Evolutionary conservation across 2,888 invertebrate species (phyloP).

Genomic region (Chydorus sphaericus): DNA sequence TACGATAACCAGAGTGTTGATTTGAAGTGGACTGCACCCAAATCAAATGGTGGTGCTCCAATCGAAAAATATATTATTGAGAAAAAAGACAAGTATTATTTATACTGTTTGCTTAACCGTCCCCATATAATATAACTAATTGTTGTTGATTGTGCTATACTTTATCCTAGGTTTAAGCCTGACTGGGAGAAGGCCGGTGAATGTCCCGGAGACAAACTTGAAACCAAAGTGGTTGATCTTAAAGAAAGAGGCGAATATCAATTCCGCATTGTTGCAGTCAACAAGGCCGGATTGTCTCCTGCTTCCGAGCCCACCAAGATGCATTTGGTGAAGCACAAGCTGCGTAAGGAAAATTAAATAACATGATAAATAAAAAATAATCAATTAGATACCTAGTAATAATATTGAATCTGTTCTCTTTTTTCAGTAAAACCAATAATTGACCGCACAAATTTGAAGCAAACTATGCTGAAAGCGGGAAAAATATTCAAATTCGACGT

Average conservation of each 20-base stretch:
- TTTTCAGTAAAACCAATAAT: constrained; percentile 85
- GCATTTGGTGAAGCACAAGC: constrained; percentile 74
- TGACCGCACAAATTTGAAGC: constrained; percentile 84
- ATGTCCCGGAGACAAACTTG: constrained; percentile 55
- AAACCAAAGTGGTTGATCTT: constrained; percentile 65
- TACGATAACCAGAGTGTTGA: constrained; percentile 89
- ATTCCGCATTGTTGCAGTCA: constrained; percentile 79
- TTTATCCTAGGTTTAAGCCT: constrained; percentile 40
- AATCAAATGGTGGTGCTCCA: constrained; percentile 74
- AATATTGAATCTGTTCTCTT: not conserved
- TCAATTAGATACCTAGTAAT: not conserved
- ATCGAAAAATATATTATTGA: constrained; percentile 86
- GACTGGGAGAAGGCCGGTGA: constrained; percentile 84
- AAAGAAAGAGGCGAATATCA: constrained; percentile 84
- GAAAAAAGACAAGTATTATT: constrained; percentile 59
- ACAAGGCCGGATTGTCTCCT: constrained; percentile 80
- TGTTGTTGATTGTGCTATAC: not conserved
- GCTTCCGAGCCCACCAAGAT: constrained; percentile 81
- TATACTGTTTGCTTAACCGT: constrained; percentile 7
- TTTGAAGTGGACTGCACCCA: constrained; percentile 79
- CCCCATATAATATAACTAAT: not conserved
- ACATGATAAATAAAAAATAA: not conserved
- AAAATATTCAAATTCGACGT: constrained; percentile 85
- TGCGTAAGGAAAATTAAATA: constrained; percentile 44
- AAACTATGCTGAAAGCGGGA: constrained; percentile 74